Evolutionary conservation across 2,797 vertebrate species (phyloP).

Genomic region (Jordanella pulchra): DNA sequence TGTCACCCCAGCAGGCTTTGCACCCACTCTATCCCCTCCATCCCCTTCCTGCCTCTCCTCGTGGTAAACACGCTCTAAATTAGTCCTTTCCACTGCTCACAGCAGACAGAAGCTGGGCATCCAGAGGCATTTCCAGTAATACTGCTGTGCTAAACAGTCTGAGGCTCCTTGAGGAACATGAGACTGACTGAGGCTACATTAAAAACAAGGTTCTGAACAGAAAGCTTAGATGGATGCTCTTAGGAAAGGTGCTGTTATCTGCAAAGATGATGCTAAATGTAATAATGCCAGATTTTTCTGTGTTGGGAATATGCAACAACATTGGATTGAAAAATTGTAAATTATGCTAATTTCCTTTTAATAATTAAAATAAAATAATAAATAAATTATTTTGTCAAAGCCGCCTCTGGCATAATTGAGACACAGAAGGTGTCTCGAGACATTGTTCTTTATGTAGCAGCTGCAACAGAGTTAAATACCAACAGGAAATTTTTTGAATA

Average conservation of each 20-base stretch:
- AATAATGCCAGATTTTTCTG: background rate
- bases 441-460: background rate
- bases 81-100: constrained; percentile 62
- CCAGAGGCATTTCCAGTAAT: constrained; percentile 70
- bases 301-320: background rate
- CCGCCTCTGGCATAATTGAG: background rate
- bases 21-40: constrained; percentile 2
- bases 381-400: background rate
- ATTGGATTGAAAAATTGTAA: background rate
- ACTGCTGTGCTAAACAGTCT: constrained; percentile 65
- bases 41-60: constrained; percentile 13
- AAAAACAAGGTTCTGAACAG: constrained; percentile 19
- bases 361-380: background rate
- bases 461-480: background rate
- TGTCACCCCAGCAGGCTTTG: constrained; percentile 36
- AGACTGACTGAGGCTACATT: constrained; percentile 6
- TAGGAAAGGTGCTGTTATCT: constrained; percentile 1
- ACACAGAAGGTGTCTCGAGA: background rate
- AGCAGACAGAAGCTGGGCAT: constrained; percentile 53
- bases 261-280: background rate
- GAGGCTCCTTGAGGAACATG: constrained; percentile 38
- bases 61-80: constrained; percentile 68
- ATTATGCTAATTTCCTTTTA: background rate
- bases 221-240: background rate
- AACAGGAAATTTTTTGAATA: background rate